A percentile compares a stretch with the other conserved stretches of the same genome.
Conservation (phyloP, 2,797 vertebrate genomes). For the Aldrovandia affinis region DNA sequence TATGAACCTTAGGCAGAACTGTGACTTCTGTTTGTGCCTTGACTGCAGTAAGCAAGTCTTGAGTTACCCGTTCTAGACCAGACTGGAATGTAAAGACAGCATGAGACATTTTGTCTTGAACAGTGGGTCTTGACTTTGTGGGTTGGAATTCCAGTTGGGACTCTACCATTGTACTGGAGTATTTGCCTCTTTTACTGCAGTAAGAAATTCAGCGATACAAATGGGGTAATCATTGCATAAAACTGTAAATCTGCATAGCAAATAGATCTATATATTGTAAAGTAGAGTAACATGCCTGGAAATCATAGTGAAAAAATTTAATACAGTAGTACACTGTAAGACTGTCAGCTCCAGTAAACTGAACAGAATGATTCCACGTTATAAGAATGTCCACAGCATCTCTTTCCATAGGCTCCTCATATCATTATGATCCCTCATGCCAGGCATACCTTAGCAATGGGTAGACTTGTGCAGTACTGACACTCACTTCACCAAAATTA, state of each 20-base stretch:
- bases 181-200: background rate
- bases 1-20: background rate
- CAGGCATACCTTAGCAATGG: conserved; percentile 31
- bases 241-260: background rate
- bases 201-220: background rate
- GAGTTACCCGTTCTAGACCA: background rate
- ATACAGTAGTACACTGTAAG: background rate
- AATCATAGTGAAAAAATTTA: background rate
- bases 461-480: conserved; percentile 38
- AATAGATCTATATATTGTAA: background rate
- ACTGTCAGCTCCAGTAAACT: background rate
- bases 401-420: background rate
- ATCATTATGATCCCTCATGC: conserved; percentile 13
- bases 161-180: background rate
- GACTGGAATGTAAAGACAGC: background rate
- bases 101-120: background rate
- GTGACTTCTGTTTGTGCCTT: background rate
- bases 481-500: conserved; percentile 5
- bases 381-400: background rate
- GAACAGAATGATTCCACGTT: background rate
- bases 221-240: background rate
- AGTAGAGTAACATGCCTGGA: background rate
- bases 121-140: background rate
- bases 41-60: background rate
- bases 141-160: background rate